Base-by-base conservation (phyloP, 2,797 vertebrate species). In the Clarias fuscus region DNA sequence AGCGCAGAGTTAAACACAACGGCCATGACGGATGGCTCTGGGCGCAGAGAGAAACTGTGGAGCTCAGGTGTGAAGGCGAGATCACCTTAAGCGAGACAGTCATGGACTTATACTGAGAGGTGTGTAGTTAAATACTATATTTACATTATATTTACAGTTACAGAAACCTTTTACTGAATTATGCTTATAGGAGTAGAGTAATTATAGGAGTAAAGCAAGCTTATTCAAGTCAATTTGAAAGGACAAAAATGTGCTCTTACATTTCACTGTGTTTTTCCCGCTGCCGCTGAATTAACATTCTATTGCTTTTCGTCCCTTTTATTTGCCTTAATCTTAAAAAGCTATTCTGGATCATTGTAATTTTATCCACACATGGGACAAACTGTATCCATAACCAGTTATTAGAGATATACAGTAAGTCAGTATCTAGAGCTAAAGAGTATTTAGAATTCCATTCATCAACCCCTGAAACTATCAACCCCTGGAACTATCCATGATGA, bases 61-160 rank as follows among this genome's bases (percentile, higher is more conserved):
- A 75, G 70, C 85, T 83, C 64, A 77, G 72, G 87, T 89, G 88
- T 87, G 88, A 90, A 89, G 56, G 88, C 58, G 43, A 72, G 76
- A 33, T 73, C 83, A 70, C 77, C 68, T 73, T 37, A 58, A 27
- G 14, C 56, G 27, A 62, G 15, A n/a, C 58, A 18, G 40, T 67
- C n/a, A 22, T 56, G 27, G 80, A 82, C 64, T 80, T 64, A 10
- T 40, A 64, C n/a, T n/a, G 37, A 64, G 61, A 80, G 17, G 37
- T 62, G 59, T 62, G 59, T 40, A 40, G 58, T 43, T 27, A 43
- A 22, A 62, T 24, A 20, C 13, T 40, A 27, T 62, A 82, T 82
- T 67, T 65, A 61, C 15, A 33, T 13, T n/a, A 17, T n/a, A n/a
- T n/a, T n/a, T n/a, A n/a, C n/a, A n/a, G n/a, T 59, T 24, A 65